Conservation (phyloP, 2,113 vertebrate genomes). For the Dromaius novaehollandiae region DNA sequence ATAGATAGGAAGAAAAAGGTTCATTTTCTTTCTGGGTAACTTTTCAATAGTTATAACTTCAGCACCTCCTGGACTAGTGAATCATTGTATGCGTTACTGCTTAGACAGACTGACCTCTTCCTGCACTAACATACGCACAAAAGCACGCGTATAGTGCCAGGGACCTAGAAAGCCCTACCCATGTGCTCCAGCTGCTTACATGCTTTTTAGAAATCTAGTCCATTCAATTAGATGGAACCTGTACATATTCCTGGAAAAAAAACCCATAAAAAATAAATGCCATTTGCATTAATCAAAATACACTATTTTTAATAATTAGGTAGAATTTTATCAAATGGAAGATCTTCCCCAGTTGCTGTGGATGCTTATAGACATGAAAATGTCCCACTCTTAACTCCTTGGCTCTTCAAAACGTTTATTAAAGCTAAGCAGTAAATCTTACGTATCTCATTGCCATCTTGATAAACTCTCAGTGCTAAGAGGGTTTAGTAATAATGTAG, state of each 20-base stretch:
- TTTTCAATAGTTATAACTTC: background rate
- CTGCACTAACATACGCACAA: fast-evolving
- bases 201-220: background rate
- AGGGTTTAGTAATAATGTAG: conserved; percentile 8
- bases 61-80: background rate
- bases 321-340: background rate
- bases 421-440: conserved; percentile 17
- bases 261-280: background rate
- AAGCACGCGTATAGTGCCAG: no score
- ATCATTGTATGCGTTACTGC: background rate
- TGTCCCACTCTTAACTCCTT: background rate
- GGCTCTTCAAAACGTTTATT: conserved; percentile 6
- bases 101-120: background rate
- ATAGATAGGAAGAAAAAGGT: background rate
- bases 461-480: conserved; percentile 2
- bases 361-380: background rate
- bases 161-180: background rate
- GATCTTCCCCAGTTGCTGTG: background rate
- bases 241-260: background rate
- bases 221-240: background rate
- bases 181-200: background rate
- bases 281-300: background rate
- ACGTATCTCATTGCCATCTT: conserved; percentile 6
- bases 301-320: background rate
- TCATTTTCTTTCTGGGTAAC: background rate